These are phyloP conservation scores for Sardinella longiceps DNA, from an alignment of 2,797 vertebrate genomes.

Conservation along the genomic window DNA sequence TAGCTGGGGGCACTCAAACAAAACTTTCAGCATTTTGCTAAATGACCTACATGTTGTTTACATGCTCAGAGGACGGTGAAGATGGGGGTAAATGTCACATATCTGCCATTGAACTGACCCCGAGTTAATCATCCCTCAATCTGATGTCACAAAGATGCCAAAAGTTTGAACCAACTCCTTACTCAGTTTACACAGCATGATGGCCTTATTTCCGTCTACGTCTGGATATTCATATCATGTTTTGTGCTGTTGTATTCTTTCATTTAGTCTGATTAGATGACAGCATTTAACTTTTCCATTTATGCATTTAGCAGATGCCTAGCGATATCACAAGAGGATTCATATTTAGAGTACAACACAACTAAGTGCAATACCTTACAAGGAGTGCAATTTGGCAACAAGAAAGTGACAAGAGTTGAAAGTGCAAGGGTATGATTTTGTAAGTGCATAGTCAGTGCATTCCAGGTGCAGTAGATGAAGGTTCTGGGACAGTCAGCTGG, in stretches of 20 bases:
- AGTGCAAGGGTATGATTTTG: too few relatives aligned
- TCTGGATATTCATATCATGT: background rate
- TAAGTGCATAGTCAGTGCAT: too few relatives aligned
- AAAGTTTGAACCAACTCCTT: background rate
- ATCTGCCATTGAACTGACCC: background rate
- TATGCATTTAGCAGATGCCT: too few relatives aligned
- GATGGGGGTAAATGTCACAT: background rate
- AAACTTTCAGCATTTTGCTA: background rate
- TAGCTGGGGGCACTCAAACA: background rate
- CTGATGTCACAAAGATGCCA: background rate
- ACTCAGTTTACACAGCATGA: background rate
- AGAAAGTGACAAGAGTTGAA: too few relatives aligned
- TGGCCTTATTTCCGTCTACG: background rate
- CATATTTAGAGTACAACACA: too few relatives aligned
- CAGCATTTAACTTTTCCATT: too few relatives aligned
- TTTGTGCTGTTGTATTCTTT: background rate
- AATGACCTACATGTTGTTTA: background rate
- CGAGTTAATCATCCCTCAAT: background rate
- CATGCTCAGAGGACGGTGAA: background rate
- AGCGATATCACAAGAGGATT: too few relatives aligned
- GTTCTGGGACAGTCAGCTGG: too few relatives aligned
- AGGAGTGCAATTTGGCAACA: too few relatives aligned
- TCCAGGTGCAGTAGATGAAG: too few relatives aligned
- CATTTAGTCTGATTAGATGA: too few relatives aligned
- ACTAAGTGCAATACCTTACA: too few relatives aligned